Evolutionary conservation across 2,113 vertebrate species (phyloP).

Genomic region (Tauraco erythrolophus): DNA sequence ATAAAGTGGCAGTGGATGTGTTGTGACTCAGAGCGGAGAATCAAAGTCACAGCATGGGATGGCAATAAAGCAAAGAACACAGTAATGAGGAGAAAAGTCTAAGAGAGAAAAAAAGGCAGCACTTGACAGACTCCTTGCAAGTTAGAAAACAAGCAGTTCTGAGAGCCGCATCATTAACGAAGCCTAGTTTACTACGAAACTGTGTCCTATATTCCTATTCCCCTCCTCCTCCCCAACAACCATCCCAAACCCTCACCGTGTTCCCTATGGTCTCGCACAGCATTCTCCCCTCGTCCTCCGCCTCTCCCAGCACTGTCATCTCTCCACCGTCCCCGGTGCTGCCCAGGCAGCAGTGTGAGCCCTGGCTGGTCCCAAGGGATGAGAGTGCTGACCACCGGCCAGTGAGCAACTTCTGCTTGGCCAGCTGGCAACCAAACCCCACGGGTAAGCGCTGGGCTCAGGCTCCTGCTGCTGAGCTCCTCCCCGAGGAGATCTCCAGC

Average conservation of each 20-base stretch:
- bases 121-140: slow-evolving; percentile 64
- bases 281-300: neutral
- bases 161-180: slow-evolving; percentile 31
- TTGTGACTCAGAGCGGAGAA: slow-evolving; percentile 59
- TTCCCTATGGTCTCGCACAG: neutral
- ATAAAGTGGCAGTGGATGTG: neutral
- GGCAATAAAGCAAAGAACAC: slow-evolving; percentile 60
- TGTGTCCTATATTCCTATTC: slow-evolving; percentile 52
- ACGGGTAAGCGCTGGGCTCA: neutral
- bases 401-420: neutral
- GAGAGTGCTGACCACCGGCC: neutral
- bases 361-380: neutral
- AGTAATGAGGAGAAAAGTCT: slow-evolving; percentile 60
- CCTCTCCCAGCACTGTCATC: neutral
- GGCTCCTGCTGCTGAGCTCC: slow-evolving; percentile 12
- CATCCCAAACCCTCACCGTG: neutral
- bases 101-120: slow-evolving; percentile 43
- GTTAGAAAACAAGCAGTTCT: slow-evolving; percentile 55
- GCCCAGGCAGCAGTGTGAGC: fast-evolving
- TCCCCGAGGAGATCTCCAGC: neutral
- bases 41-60: slow-evolving; percentile 72
- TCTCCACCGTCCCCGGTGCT: fast-evolving
- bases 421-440: neutral
- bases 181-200: slow-evolving; percentile 50
- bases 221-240: neutral